A percentile compares a stretch with the other conserved stretches of the same genome.
phyloP scores from a whole-genome alignment of 1,140 invertebrate species.

The Ceratina japonica region DNA sequence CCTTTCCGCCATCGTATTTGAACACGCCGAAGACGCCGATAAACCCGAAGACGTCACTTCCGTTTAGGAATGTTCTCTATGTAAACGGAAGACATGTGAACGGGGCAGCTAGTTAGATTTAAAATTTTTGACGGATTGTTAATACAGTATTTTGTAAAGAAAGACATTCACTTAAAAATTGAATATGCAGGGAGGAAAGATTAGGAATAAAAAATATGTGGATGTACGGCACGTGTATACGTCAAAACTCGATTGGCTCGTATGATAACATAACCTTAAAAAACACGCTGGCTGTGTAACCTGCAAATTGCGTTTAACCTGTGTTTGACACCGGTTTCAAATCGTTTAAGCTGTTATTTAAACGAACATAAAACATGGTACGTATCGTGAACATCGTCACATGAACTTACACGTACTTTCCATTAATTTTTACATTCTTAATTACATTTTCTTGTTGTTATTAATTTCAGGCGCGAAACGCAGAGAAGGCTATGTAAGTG shows the following conservation, averaged over 20 bases:
- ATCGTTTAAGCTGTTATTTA: not conserved
- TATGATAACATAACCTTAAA: no score
- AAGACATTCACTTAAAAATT: no score
- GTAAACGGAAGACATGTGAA: not conserved
- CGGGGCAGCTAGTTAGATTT: conserved; percentile 27
- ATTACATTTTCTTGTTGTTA: not conserved
- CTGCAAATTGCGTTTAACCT: no score
- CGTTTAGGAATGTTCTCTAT: conserved; percentile 2
- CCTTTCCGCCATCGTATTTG: not conserved
- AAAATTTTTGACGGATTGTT: not conserved
- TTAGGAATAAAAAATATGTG: no score
- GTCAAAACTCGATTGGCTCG: no score
- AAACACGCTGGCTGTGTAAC: no score
- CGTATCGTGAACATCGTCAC: not conserved
- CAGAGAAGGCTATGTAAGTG: conserved; percentile 92
- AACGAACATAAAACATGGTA: conserved; percentile 21
- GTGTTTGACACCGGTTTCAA: no score
- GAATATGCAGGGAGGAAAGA: no score
- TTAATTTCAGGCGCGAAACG: conserved; percentile 86
- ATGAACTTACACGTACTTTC: not conserved
- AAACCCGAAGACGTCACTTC: conserved; percentile 23
- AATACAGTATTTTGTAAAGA: no score
- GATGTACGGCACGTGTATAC: no score
- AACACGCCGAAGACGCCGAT: not conserved
- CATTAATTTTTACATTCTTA: not conserved